phyloP scores from a whole-genome alignment of 2,113 vertebrate species.

The Poeciliopsis prolifica region DNA sequence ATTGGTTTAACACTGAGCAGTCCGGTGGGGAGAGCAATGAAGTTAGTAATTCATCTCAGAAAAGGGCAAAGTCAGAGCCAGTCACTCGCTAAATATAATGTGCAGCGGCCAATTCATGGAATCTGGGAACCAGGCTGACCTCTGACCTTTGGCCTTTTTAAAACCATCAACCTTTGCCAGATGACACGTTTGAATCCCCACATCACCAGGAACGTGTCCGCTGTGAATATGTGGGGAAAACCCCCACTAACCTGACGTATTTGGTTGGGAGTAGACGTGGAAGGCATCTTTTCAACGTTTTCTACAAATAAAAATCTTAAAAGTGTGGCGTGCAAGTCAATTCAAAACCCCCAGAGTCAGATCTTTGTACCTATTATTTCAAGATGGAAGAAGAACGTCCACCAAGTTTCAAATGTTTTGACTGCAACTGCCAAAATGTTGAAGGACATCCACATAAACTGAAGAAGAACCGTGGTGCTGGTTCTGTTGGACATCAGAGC shows the following conservation, averaged over 20 bases:
- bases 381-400: too few relatives aligned
- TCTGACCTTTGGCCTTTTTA: constrained; percentile 51
- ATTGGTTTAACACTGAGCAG: constrained; percentile 63
- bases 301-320: background rate
- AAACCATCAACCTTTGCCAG: constrained; percentile 52
- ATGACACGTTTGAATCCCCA: constrained; percentile 44
- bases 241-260: background rate
- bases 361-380: too few relatives aligned
- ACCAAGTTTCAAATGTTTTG: too few relatives aligned
- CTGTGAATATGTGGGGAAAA: background rate
- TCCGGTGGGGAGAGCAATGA: constrained; percentile 54
- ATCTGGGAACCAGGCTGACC: constrained; percentile 44
- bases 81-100: constrained; percentile 64
- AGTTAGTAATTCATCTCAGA: constrained; percentile 70
- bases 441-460: too few relatives aligned
- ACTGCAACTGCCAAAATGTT: too few relatives aligned
- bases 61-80: constrained; percentile 62
- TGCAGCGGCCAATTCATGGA: constrained; percentile 45
- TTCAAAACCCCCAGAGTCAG: too few relatives aligned
- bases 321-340: too few relatives aligned
- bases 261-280: background rate
- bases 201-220: constrained; percentile 24
- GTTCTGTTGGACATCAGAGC: too few relatives aligned
- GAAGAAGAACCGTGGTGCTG: too few relatives aligned
- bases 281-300: background rate